Percentiles rank a stretch among this genome's conserved stretches.
Evolutionary conservation across 2,113 vertebrate genomes (phyloP).

Genomic region (Sphyrna mokarran): DNA sequence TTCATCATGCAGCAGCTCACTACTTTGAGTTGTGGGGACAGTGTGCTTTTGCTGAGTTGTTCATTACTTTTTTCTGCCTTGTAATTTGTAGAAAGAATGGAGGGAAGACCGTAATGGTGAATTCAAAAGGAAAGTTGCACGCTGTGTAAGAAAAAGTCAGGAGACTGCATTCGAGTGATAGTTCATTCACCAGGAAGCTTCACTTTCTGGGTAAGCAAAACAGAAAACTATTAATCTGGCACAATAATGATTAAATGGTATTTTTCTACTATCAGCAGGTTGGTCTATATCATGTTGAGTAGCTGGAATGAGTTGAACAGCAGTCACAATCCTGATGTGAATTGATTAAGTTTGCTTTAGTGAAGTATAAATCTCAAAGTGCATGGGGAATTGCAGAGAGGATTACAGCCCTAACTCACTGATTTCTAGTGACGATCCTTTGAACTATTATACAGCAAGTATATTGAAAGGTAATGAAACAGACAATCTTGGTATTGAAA

Average conservation of each 20-base stretch:
- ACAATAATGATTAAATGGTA: neutral
- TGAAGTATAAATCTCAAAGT: neutral
- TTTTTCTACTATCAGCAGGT: neutral
- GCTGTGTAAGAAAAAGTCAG: slow-evolving; percentile 99
- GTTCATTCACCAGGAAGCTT: slow-evolving; percentile 76
- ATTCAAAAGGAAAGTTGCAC: slow-evolving; percentile 98
- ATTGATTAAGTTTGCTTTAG: neutral
- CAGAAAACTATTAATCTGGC: neutral
- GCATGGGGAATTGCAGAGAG: neutral
- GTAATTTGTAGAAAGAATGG: slow-evolving; percentile 86
- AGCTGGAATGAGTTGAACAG: neutral
- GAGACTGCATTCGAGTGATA: slow-evolving; percentile 98
- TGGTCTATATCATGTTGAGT: neutral
- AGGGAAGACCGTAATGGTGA: slow-evolving; percentile 96
- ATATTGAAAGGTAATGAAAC: neutral
- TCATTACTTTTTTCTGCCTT: neutral
- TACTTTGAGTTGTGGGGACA: neutral
- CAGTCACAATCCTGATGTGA: neutral
- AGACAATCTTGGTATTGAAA: neutral
- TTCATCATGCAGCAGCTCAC: neutral
- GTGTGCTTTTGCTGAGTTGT: neutral
- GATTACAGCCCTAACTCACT: neutral
- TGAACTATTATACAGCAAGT: neutral
- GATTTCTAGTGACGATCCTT: neutral
- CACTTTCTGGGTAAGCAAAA: slow-evolving; percentile 84